These are phyloP conservation scores for Thaleichthys pacificus DNA, from an alignment of 2,797 vertebrate genomes.

Conservation along the genomic window DNA sequence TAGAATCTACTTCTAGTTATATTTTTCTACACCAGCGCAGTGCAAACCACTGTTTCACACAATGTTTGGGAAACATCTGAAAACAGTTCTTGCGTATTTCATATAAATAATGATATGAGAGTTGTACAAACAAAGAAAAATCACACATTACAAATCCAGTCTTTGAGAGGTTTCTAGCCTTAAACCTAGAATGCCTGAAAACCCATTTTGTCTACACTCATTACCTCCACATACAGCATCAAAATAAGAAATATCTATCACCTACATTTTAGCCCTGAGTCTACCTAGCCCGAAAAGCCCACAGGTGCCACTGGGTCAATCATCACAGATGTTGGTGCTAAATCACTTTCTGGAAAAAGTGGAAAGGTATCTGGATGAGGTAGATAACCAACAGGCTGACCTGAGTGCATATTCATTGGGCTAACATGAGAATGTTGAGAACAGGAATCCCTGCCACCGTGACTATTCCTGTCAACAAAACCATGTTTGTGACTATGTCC, in stretches of 20 bases:
- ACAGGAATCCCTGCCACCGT: neutral
- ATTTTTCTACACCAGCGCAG: too few relatives aligned
- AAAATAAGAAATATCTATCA: neutral
- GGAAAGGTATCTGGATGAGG: slow-evolving; percentile 5
- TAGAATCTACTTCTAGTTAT: neutral
- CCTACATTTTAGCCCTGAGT: neutral
- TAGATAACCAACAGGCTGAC: slow-evolving; percentile 9
- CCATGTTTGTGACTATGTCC: neutral
- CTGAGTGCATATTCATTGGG: slow-evolving; percentile 8
- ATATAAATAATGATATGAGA: neutral
- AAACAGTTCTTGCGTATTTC: neutral
- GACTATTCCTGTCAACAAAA: neutral
- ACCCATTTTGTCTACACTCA: neutral
- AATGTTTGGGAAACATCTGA: neutral
- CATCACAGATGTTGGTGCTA: neutral
- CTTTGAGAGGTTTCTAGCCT: neutral
- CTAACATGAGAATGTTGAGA: slow-evolving; percentile 23
- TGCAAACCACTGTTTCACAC: too few relatives aligned
- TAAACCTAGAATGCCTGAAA: neutral
- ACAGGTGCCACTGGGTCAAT: neutral
- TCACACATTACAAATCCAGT: neutral
- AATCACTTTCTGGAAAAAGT: neutral
- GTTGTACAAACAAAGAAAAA: neutral
- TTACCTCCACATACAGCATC: neutral
- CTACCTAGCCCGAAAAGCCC: neutral